Conservation (phyloP, 2,113 vertebrate species). For the Mastomys coucha region DNA sequence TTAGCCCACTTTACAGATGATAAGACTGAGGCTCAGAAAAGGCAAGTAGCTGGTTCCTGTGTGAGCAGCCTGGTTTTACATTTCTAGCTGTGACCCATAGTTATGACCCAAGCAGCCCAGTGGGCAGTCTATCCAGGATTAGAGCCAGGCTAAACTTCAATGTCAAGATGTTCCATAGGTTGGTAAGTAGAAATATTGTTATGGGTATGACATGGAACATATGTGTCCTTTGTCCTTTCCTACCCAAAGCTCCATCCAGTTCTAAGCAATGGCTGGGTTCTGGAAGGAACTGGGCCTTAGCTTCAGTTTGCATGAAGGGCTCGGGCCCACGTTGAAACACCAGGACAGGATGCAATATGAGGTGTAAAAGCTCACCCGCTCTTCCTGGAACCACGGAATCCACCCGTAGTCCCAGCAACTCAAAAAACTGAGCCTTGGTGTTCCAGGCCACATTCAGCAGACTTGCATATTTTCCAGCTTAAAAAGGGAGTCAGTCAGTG, state of each 20-base stretch:
- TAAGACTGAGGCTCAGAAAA: not conserved
- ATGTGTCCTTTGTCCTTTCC: not conserved
- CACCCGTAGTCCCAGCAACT: not conserved
- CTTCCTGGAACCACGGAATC: not conserved
- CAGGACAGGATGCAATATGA: too few relatives aligned
- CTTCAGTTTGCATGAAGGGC: not conserved
- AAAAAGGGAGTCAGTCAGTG: not conserved
- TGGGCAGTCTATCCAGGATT: too few relatives aligned
- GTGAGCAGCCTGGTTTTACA: not conserved
- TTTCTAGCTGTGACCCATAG: not conserved
- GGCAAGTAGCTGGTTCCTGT: not conserved
- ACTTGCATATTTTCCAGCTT: not conserved
- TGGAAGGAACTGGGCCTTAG: not conserved
- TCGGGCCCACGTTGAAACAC: too few relatives aligned
- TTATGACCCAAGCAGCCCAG: not conserved
- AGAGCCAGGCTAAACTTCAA: not conserved
- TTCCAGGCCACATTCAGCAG: not conserved
- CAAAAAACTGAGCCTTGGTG: not conserved
- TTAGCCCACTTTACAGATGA: not conserved
- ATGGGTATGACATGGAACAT: not conserved
- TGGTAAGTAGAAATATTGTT: not conserved
- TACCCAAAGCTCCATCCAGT: not conserved
- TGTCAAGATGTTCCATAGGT: fast-evolving
- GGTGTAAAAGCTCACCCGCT: not conserved
- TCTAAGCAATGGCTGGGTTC: not conserved